Evolutionary conservation across 2,797 vertebrate species (phyloP).

Genomic region (Nasua narica): DNA sequence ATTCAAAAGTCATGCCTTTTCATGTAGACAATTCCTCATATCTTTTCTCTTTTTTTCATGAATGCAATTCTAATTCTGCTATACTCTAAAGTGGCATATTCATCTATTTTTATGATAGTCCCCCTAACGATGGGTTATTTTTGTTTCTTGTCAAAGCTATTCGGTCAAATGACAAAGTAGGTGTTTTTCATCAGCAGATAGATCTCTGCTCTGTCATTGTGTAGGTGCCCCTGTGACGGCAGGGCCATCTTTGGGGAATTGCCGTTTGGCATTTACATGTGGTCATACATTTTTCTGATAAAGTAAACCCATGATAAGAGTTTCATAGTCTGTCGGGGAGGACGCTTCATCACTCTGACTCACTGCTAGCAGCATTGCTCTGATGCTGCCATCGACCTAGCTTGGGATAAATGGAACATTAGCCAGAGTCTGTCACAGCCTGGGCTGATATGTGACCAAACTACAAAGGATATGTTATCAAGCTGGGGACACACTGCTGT

Average conservation of each 20-base stretch:
- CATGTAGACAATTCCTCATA: not conserved
- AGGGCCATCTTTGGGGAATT: not conserved
- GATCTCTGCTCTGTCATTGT: not conserved
- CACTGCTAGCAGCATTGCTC: not conserved
- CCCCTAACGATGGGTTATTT: not conserved
- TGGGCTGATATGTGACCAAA: conserved; percentile 29
- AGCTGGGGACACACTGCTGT: not conserved
- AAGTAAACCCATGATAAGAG: not conserved
- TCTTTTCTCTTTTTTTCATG: not conserved
- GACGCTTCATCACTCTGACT: not conserved
- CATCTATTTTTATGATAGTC: not conserved
- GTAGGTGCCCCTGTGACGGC: not conserved
- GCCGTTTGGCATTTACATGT: not conserved
- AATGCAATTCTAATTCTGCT: not conserved
- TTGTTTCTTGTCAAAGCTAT: not conserved
- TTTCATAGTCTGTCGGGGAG: not conserved
- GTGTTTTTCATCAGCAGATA: not conserved
- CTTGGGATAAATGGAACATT: conserved; percentile 27
- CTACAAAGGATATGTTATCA: not conserved
- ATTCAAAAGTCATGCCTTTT: not conserved
- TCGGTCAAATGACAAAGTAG: not conserved
- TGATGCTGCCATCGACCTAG: not conserved
- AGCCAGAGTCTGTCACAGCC: not conserved
- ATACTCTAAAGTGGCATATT: not conserved
- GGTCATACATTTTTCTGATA: not conserved